Percentiles rank a stretch among this genome's conserved stretches.
Evolutionary conservation across 2,113 vertebrate species (phyloP).

Genomic region (Globicephala melas): DNA sequence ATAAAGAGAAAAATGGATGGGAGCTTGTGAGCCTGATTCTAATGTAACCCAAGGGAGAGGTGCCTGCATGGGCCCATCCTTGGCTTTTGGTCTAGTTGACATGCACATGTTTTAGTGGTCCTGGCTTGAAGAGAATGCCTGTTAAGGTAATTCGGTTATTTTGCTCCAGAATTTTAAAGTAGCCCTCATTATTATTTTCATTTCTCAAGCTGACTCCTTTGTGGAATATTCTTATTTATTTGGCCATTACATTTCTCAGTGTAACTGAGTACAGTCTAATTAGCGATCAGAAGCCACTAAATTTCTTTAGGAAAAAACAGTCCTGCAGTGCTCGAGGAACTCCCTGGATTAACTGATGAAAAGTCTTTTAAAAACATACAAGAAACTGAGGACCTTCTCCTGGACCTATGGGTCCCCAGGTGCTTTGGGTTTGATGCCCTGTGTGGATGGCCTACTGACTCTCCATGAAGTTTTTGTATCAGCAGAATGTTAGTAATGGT

Average conservation of each 20-base stretch:
- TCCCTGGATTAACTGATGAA: not conserved
- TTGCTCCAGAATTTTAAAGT: not conserved
- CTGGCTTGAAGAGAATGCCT: not conserved
- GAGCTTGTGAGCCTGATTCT: not conserved
- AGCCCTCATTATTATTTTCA: not conserved
- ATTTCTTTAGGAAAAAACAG: not conserved
- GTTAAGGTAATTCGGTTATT: not conserved
- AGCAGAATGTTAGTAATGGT: not conserved
- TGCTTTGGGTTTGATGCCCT: not conserved
- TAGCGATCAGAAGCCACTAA: not conserved
- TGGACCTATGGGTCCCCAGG: not conserved
- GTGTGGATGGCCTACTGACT: not conserved
- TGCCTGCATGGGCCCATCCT: not conserved
- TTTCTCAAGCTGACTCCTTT: not conserved
- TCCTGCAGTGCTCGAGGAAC: not conserved
- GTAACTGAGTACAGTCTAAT: not conserved
- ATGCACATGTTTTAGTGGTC: not conserved
- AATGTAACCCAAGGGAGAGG: accelerated
- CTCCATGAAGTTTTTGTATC: not conserved
- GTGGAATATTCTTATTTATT: not conserved
- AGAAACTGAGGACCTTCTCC: not conserved
- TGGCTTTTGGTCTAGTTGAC: not conserved
- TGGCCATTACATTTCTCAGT: not conserved
- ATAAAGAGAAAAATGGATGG: not conserved
- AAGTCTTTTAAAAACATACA: not conserved